Base-by-base conservation (phyloP, 2,113 vertebrate species). In the Leucopsar rothschildi region DNA sequence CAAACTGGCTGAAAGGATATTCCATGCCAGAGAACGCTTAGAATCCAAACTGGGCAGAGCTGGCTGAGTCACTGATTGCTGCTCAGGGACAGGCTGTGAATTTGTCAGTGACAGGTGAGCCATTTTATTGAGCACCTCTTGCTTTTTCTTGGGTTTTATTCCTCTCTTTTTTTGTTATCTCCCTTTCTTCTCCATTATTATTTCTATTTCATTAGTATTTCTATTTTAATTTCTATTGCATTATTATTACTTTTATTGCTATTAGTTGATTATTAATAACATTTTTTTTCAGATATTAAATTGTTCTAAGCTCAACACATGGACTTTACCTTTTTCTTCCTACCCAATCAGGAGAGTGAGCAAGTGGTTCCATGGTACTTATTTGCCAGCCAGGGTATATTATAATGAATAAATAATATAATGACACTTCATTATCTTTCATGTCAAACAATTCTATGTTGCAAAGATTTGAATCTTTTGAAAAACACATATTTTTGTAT, bases 1-100 rank as follows among this genome's bases (percentile, higher is more conserved):
- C 65, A 84, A 79, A 52, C 33, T 59, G 25, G 11, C 16, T 1
- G 2, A 44, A 64, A 5, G 8, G 16, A 21, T 52, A n/a, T 21
- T 57, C 27, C 1, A 0, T 25, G 19, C 3, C 10, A 52, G 2
- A 28, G 33, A n/a, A 45, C 0, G 0, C 12, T 44, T 27, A n/a
- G 23, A 40, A 22, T 45, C 24, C 8, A 24, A n/a, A 39, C 13
- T n/a, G 16, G 16, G 6, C 0, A 0, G 47, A 72, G 4, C 11
- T 79, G n/a, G 1, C 13, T 63, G 35, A 33, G 23, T 23, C 25
- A 22, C 10, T 45, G 20, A 53, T 40, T 0, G 0, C 29, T 47
- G 47, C 53, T 57, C 9, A n/a, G 50, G 28, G 33, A 9, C 8
- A 18, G 8, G 11, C 17, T 65, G 12, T 17, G 6, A 11, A 53